phyloP scores from a whole-genome alignment of 2,797 vertebrate genomes.

The Mormyrops boulengeri region DNA sequence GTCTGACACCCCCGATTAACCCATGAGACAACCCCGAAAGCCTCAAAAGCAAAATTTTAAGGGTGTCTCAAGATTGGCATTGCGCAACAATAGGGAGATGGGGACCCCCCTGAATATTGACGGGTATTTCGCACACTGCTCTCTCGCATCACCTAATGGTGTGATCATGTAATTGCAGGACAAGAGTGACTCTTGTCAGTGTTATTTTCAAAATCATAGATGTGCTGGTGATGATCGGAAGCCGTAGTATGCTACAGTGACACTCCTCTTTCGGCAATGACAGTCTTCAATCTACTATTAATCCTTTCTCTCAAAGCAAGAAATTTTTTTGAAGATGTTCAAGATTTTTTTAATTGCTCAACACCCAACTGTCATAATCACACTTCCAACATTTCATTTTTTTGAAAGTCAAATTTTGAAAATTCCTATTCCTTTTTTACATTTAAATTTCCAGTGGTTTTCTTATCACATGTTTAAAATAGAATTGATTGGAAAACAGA shows the following conservation, averaged over 20 bases:
- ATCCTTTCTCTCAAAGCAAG: not conserved
- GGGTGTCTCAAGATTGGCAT: too few relatives aligned
- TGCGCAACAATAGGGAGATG: too few relatives aligned
- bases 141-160: not conserved
- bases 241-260: not conserved
- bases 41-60: too few relatives aligned
- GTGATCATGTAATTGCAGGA: not conserved
- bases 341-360: not conserved
- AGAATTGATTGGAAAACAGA: not conserved
- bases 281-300: not conserved
- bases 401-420: not conserved
- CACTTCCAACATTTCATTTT: not conserved
- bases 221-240: not conserved
- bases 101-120: too few relatives aligned
- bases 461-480: not conserved
- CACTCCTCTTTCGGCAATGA: not conserved
- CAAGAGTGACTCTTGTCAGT: not conserved
- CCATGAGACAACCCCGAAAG: too few relatives aligned
- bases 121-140: too few relatives aligned
- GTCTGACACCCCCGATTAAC: too few relatives aligned
- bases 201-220: not conserved
- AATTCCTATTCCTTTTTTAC: not conserved
- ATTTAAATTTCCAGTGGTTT: not conserved
- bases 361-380: not conserved
- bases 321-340: not conserved